These are phyloP conservation scores for Laticauda laticaudata DNA, from an alignment of 2,113 vertebrate species.

Conservation along the genomic window DNA sequence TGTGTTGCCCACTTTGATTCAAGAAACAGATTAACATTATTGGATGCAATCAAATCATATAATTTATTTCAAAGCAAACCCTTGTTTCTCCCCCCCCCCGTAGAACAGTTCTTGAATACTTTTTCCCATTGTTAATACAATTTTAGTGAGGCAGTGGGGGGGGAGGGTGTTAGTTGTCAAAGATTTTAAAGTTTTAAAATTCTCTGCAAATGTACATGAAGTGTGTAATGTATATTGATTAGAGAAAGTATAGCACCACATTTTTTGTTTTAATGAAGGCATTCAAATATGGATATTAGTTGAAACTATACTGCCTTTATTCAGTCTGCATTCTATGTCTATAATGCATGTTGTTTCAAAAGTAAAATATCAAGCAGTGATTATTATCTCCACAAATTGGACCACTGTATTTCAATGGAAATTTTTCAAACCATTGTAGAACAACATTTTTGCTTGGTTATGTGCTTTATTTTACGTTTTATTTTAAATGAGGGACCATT, in stretches of 20 bases:
- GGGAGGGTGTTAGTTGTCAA: conserved; percentile 18
- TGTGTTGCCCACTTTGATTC: conserved; percentile 30
- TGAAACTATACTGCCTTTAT: not conserved
- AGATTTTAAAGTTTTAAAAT: not conserved
- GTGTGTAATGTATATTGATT: not conserved
- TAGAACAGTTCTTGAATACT: conserved; percentile 27
- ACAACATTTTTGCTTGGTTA: not conserved
- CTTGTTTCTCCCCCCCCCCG: conserved; percentile 30
- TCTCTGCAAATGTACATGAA: not conserved
- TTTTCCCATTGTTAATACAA: not conserved
- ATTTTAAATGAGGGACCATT: too few species aligned
- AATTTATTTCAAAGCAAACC: conserved; percentile 11
- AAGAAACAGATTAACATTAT: conserved; percentile 23
- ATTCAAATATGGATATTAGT: not conserved
- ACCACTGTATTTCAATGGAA: not conserved
- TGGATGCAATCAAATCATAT: conserved; percentile 14
- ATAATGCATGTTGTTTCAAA: not conserved
- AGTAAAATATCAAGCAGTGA: not conserved
- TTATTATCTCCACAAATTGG: not conserved
- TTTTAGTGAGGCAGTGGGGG: not conserved
- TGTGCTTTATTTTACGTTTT: not conserved
- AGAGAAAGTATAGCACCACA: not conserved
- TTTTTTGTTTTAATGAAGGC: not conserved
- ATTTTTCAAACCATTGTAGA: not conserved
- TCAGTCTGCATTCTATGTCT: not conserved